Evolutionary conservation across 2,888 invertebrate species (phyloP), one percentile per base, ranked within the genome.

Genomic region (Epistrophella euchroma): DNA sequence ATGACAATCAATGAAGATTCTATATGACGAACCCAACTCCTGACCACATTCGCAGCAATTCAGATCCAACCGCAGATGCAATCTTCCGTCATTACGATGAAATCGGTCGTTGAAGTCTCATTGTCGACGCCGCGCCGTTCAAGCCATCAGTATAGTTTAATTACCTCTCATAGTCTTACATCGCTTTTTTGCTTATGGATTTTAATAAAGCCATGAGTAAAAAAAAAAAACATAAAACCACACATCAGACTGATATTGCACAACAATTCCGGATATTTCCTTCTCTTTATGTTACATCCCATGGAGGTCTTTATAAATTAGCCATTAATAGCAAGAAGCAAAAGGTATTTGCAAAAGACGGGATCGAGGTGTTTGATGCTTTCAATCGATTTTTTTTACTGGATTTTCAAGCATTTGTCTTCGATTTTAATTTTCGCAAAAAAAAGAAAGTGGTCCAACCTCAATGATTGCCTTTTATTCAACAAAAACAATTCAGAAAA

Each of bases 61-160:
- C 11, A 52, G n/a, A n/a, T 52, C n/a, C 52, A 66, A 71, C 81
- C 76, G 43, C 81, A 81, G 58, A 81, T 58, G 50, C 64, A 76
- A 47, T 47, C 47, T 47, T 66, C 66, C 19, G 32, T 47, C 13
- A 35, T 32, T 32, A 1, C 13, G 19, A 19, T 47, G 47, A 35
- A 47, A 47, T 47, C 25, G 11, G 62, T 43, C 4, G 43, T 28
- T 11, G 43, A 25, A 60, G 60, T 60, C 37, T 60, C 4, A 62
- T 43, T 62, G 25, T 43, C 25, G 43, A 7, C 37, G 22, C 22
- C 6, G 6, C 19, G 37, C n/a, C 28, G 5, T 45, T 47, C 1
- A 28, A 64, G 28, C n/a, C 32, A 19, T 66, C 19, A 35, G 25
- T 52, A n/a, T 4, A 66, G 66, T 47, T 66, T 66, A 66, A 66